Evolutionary conservation across 2,888 invertebrate genomes (phyloP).

Genomic region (Clostera curtula): DNA sequence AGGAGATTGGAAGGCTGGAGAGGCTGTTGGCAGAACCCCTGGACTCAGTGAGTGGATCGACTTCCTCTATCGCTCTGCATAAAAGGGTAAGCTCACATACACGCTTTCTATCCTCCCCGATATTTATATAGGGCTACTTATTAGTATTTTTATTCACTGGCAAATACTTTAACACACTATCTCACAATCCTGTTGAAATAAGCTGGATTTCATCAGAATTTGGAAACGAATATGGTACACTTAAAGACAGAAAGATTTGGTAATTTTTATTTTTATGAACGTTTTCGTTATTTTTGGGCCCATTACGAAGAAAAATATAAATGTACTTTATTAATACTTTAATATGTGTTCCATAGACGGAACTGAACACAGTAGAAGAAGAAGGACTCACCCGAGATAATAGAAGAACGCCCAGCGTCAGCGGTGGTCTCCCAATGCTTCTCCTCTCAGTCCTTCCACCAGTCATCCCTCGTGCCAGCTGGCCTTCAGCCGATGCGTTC

Average conservation of each 20-base stretch:
- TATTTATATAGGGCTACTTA: background rate
- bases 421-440: constrained; percentile 81
- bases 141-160: too few relatives aligned
- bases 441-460: constrained; percentile 83
- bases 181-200: too few relatives aligned
- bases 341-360: constrained; percentile 36
- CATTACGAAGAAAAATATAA: too few relatives aligned
- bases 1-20: constrained; percentile 85
- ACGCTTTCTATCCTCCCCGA: background rate
- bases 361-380: constrained; percentile 63
- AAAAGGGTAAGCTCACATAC: constrained; percentile 35
- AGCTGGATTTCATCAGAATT: too few relatives aligned
- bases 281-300: too few relatives aligned
- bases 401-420: constrained; percentile 77
- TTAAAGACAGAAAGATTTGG: too few relatives aligned
- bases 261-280: too few relatives aligned
- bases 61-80: constrained; percentile 60
- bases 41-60: constrained; percentile 61
- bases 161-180: too few relatives aligned
- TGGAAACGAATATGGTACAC: too few relatives aligned
- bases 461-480: constrained; percentile 84
- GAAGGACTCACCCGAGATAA: constrained; percentile 36
- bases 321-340: too few relatives aligned
- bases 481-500: constrained; percentile 83
- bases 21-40: constrained; percentile 77